Base-by-base conservation (phyloP, 1,140 invertebrate species). In the Neomicropteryx cornuta region DNA sequence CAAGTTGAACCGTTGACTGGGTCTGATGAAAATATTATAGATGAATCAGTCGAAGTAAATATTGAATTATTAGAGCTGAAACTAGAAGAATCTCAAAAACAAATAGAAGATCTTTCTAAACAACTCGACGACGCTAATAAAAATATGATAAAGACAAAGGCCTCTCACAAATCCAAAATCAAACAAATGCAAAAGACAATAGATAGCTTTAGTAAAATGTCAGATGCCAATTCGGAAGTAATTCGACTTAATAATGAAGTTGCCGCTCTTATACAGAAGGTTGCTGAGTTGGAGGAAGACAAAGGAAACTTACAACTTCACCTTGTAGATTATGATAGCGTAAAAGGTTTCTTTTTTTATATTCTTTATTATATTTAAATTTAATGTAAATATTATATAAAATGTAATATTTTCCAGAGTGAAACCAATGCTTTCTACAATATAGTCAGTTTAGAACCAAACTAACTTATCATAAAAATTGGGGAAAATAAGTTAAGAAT, bases 251-350 rank as follows among this genome's bases (percentile, higher is more conserved):
- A 64, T 47, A 62, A 68, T 38, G 72, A 76, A 45, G 68, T 76
- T 40, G 63, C 71, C 44, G 68, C 72, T 47, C 65, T 91, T 45
- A 76, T 80, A 46, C 83, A 89, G 47, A 74, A 79, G 60, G 75
- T 93, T 44, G 78, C 80, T 32, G 79, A 88, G 56, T 64, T 92
- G 34, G 87, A 92, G 66, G 87, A 91, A 58, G 87, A 90, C 66
- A 93, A 87, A 70, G 85, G 83, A 59, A 89, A 86, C 62, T 73
- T 88, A 52, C 83, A 87, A 62, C 68, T 88, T 53, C 79, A 80
- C 68, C 69, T 85, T 49, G 77, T 86, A 55, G 82, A 87, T 62
- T 80, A 81, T 73, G 82, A 86, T 55, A 80, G 83, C 66, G 70
- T 74, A 54, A 72, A 77, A 73, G 69, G 78, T 81, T 75, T 72